Base-by-base conservation (phyloP, 2,797 vertebrate genomes). In the Lithobates pipiens region DNA sequence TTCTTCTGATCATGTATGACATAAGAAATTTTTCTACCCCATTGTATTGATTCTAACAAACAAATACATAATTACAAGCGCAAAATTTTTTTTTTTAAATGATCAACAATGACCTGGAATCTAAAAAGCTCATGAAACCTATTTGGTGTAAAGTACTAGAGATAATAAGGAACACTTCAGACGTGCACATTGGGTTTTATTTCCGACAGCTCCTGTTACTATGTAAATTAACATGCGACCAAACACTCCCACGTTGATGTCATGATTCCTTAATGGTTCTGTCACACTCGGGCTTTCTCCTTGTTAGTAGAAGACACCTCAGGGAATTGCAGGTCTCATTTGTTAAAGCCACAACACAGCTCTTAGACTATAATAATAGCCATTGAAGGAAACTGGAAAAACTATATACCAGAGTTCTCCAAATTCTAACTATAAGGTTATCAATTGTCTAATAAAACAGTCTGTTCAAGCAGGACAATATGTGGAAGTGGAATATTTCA, bases 221-320 rank as follows among this genome's bases (percentile, higher is more conserved):
- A 72, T 81, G 79, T 63, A 81, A 72, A 81, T 80, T 70, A 72
- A 36, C 46, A 76, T 65, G 23, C 36, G 65, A 68, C 61, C 36
- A 50, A 50, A 83, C 70, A 46, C n/a, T 50, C 42, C 72, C 73
- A 83, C 25, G 34, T 25, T 76, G 63, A 67, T 83, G 73, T 68
- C 72, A 83, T 83, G 57, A 76, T 68, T 83, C 39, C 21, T 67
- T 83, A 83, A 83, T 83, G 63, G 42, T 70, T 70, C 82, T 77
- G 61, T 76, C 81, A 76, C 42, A 76, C 44, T 76, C 32, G 4
- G 82, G 65, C 67, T 76, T 69, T 69, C n/a, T 76, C 67, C 73
- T 83, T 69, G 82, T 76, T 83, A 76, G 82, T 29, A 39, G 61
- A 36, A 76, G 65, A 77, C 74, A 70, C 63, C 73, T 69, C 32